These are phyloP conservation scores for Aphaenogaster ashmeadi DNA, from an alignment of 1,140 invertebrate genomes.

Conservation along the genomic window DNA sequence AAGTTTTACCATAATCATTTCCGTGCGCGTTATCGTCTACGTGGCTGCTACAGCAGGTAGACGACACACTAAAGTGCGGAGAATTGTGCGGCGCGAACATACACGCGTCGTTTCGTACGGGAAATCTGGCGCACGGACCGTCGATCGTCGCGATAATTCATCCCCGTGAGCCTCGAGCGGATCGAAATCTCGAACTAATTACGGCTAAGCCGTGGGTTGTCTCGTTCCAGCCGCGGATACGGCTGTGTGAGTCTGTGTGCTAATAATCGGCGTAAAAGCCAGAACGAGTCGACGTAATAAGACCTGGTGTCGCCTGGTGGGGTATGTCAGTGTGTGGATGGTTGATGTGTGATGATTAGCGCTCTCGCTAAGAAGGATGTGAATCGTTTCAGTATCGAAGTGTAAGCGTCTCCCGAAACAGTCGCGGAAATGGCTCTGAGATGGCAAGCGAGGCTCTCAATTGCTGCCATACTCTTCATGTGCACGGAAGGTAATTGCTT, in stretches of 20 bases:
- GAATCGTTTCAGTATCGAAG: constrained; percentile 77
- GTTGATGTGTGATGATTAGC: constrained; percentile 60
- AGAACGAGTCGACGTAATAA: constrained; percentile 14
- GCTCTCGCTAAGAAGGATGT: constrained; percentile 65
- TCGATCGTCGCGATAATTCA: not conserved
- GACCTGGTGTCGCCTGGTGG: constrained; percentile 35
- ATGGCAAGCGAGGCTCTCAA: constrained; percentile 86
- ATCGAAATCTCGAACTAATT: constrained; percentile 11
- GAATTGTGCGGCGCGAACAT: not conserved
- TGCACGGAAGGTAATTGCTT: constrained; percentile 85
- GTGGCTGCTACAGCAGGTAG: not conserved
- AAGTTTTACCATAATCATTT: constrained; percentile 60
- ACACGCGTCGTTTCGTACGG: constrained; percentile 11
- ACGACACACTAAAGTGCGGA: constrained; percentile 9
- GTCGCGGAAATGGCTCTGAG: constrained; percentile 85
- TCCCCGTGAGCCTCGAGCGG: not conserved
- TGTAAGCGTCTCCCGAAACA: constrained; percentile 70
- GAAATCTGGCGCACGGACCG: not conserved
- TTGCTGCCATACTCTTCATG: constrained; percentile 86
- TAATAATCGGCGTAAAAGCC: not conserved
- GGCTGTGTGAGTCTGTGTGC: not conserved
- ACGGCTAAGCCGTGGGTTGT: not conserved
- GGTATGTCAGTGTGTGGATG: constrained; percentile 63
- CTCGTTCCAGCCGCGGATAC: not conserved
- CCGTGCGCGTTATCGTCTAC: constrained; percentile 35